phyloP scores from a whole-genome alignment of 2,888 invertebrate genomes.

The Rutpela maculata region DNA sequence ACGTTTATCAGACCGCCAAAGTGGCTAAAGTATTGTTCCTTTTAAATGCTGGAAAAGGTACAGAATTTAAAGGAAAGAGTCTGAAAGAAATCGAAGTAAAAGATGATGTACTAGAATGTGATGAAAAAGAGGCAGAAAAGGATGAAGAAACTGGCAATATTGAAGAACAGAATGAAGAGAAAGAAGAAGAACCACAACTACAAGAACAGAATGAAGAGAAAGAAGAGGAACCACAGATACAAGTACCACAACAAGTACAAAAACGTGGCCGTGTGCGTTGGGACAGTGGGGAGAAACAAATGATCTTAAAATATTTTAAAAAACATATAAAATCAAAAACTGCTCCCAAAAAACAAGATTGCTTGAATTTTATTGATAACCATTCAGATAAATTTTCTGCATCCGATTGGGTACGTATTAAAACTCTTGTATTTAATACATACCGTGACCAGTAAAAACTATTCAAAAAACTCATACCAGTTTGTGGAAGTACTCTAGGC shows the following conservation, averaged over 20 bases:
- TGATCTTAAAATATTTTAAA: background rate
- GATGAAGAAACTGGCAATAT: constrained; percentile 33
- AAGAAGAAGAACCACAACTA: constrained; percentile 25
- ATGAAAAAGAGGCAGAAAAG: constrained; percentile 33
- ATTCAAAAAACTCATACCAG: constrained; percentile 14
- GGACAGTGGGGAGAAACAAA: background rate
- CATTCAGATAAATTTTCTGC: background rate
- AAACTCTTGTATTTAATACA: too few relatives aligned
- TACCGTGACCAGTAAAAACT: too few relatives aligned
- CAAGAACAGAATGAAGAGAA: too few relatives aligned
- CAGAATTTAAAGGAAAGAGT: constrained; percentile 51
- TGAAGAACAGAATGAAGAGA: constrained; percentile 24
- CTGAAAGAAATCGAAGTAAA: constrained; percentile 46
- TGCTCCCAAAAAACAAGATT: background rate
- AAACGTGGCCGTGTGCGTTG: background rate
- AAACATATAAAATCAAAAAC: constrained; percentile 1
- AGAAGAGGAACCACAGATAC: constrained; percentile 7
- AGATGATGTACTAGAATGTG: constrained; percentile 35
- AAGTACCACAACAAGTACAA: constrained; percentile 8
- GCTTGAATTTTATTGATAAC: background rate
- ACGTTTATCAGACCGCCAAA: constrained; percentile 36
- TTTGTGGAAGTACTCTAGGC: constrained; percentile 13
- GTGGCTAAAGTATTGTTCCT: constrained; percentile 46
- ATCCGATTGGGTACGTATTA: constrained; percentile 10
- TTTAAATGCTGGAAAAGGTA: constrained; percentile 50